Base-by-base conservation (phyloP, 2,113 vertebrate genomes). In the Nannospalax galili region DNA sequence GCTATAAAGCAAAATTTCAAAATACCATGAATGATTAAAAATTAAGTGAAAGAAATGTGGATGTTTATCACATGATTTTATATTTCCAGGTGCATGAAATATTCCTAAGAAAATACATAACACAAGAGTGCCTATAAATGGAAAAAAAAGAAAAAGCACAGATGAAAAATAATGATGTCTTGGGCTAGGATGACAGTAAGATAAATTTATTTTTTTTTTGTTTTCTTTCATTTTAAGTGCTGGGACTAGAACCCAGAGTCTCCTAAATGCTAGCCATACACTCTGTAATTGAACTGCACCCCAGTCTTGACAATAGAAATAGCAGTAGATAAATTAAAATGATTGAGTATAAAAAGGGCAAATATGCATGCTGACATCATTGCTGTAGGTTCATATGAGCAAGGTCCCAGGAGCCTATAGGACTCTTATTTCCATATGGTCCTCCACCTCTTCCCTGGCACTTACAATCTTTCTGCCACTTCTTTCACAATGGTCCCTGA, bases 31-130 rank as follows among this genome's bases (percentile, higher is more conserved):
- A 79, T 42, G 20, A 40, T 84, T 70, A 78, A 69, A 81, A n/a
- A n/a, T 81, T 62, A n/a, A 86, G 69, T 78, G 56, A 87, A 37
- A 75, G 45, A 75, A 73, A 35, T 7, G 74, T 56, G 37, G 19
- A 42, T 62, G 28, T 62, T 67, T 75, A 64, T 85, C 56, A 82
- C 42, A 79, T 19, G 62, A 62, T 48, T 82, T 20, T 77, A 45
- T 75, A 67, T 85, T 95, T 74, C 60, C 40, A 40, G 91, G 77
- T 9, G 10, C 9, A 74, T 65, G 64, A 87, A 78, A 3, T 77
- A 62, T 60, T 73, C 9, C n/a, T 32, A 73, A 94, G 37, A 92
- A 92, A 90, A 95, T 42, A 72, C 32, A 60, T 78, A 87, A 81
- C 42, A 60, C n/a, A 28, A 73, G 64, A 87, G 67, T 90, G 40